These are phyloP conservation scores for Trypoxylon attenuatum DNA, from an alignment of 2,888 invertebrate species.

Conservation along the genomic window DNA sequence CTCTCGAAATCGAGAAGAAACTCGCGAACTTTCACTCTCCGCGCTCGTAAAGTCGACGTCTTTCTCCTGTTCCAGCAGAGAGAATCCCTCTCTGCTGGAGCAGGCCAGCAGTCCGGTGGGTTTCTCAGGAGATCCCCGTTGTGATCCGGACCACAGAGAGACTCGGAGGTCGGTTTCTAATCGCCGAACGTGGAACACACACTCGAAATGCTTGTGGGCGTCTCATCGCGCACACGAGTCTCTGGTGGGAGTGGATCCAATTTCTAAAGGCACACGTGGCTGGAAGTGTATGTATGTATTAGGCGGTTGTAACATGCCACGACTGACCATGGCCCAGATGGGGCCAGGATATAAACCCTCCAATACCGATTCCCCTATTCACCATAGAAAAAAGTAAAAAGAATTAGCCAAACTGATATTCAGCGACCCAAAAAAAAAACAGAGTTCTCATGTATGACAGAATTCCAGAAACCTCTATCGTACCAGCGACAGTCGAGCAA, in stretches of 20 bases:
- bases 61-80: neutral
- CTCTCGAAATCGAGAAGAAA: slow-evolving; percentile 27
- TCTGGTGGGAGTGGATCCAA: neutral
- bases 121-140: slow-evolving; percentile 3
- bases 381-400: no score
- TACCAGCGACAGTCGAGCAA: no score
- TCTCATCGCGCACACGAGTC: neutral
- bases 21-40: slow-evolving; percentile 44
- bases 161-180: slow-evolving; percentile 18
- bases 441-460: no score
- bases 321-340: no score
- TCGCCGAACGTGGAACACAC: neutral
- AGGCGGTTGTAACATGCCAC: no score
- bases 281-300: no score
- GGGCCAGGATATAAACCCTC: no score
- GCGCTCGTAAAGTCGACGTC: slow-evolving; percentile 19
- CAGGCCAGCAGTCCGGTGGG: neutral
- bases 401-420: no score
- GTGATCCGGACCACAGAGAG: slow-evolving; percentile 1
- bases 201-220: neutral
- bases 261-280: slow-evolving; percentile 1
- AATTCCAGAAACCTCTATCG: no score
- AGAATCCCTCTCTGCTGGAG: neutral
- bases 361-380: no score
- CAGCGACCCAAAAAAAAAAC: no score